Percentiles rank a stretch among this genome's conserved stretches.
Conservation (phyloP, 2,888 invertebrate genomes). For the Exephanes ischioxanthus region DNA sequence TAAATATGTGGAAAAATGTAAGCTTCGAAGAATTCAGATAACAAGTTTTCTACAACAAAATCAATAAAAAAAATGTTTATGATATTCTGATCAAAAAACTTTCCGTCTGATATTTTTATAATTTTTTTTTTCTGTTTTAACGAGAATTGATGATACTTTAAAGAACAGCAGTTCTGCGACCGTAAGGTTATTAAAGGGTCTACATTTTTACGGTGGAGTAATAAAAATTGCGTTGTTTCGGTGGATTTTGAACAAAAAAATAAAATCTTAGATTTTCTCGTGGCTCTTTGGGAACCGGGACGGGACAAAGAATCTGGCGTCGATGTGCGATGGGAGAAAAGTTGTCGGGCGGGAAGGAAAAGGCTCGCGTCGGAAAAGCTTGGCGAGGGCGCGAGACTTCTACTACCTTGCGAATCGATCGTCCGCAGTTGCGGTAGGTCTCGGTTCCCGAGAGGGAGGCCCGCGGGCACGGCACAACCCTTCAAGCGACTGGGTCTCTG, state of each 20-base stretch:
- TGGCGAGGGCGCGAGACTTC: slow-evolving; percentile 71
- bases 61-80: too few species aligned
- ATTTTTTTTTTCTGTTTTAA: too few species aligned
- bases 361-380: slow-evolving; percentile 73
- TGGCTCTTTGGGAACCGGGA: not conserved
- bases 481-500: slow-evolving; percentile 44
- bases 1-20: too few species aligned
- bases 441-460: slow-evolving; percentile 77
- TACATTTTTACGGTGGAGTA: too few species aligned
- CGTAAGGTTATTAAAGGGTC: too few species aligned
- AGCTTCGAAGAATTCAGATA: too few species aligned
- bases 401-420: slow-evolving; percentile 81
- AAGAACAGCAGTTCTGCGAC: too few species aligned
- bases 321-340: slow-evolving; percentile 43
- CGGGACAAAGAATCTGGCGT: slow-evolving; percentile 19
- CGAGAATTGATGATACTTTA: too few species aligned
- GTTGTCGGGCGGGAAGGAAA: slow-evolving; percentile 51
- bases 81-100: too few species aligned
- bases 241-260: too few species aligned
- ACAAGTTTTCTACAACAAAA: not conserved
- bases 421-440: slow-evolving; percentile 82
- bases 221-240: too few species aligned
- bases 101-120: too few species aligned
- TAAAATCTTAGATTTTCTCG: not conserved
- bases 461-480: slow-evolving; percentile 59